Conservation (phyloP, 2,888 invertebrate genomes). For the Amphipoea oculea region DNA sequence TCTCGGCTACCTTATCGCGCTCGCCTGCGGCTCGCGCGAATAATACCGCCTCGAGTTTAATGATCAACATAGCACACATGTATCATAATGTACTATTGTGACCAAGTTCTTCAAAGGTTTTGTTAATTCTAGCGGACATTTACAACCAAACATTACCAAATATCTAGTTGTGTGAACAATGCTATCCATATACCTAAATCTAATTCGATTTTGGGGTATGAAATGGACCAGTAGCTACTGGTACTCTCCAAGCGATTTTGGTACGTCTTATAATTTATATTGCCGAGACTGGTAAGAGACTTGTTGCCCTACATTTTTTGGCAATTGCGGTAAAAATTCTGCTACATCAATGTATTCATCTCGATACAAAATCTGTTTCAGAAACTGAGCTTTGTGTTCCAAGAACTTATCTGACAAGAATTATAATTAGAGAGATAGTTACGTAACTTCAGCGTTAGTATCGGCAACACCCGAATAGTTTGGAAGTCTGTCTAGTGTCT, state of each 20-base stretch:
- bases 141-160: not conserved
- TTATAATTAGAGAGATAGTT: conserved; percentile 49
- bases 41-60: too few relatives aligned
- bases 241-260: not conserved
- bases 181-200: not conserved
- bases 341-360: not conserved
- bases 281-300: too few relatives aligned
- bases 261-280: not conserved
- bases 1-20: too few relatives aligned
- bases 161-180: not conserved
- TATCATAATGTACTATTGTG: too few relatives aligned
- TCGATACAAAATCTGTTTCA: conserved; percentile 18
- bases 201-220: not conserved
- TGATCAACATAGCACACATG: too few relatives aligned
- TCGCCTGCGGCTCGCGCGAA: too few relatives aligned
- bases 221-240: not conserved
- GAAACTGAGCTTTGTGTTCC: not conserved
- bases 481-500: conserved; percentile 42
- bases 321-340: not conserved
- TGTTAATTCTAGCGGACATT: conserved; percentile 10
- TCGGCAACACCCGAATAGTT: conserved; percentile 58
- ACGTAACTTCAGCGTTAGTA: conserved; percentile 43
- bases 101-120: conserved; percentile 10
- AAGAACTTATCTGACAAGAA: conserved; percentile 26
- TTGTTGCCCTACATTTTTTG: not conserved